phyloP scores from a whole-genome alignment of 2,888 invertebrate genomes.

The Vesta saturnalis region DNA sequence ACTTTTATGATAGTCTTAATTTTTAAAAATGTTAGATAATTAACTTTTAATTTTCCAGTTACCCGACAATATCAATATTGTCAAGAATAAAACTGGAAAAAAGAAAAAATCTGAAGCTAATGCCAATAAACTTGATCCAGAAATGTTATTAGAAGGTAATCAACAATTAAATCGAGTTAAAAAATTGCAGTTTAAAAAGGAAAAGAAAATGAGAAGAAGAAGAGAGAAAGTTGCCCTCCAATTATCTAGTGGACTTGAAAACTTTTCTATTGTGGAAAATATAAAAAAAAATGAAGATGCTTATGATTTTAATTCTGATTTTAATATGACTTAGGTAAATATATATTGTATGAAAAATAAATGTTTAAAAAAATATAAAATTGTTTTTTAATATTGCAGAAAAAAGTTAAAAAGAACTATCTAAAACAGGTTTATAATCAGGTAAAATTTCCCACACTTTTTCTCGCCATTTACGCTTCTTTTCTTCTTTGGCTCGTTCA shows the following conservation, averaged over 20 bases:
- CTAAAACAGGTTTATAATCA: constrained; percentile 69
- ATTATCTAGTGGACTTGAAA: constrained; percentile 73
- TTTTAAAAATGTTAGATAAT: not conserved
- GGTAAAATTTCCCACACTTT: constrained; percentile 78
- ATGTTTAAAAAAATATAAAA: not conserved
- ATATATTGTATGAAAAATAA: not conserved
- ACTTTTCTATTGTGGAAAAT: constrained; percentile 61
- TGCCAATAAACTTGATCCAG: constrained; percentile 69
- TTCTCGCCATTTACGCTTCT: constrained; percentile 75
- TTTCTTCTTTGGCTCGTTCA: constrained; percentile 73
- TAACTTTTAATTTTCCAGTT: constrained; percentile 47
- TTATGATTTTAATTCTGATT: constrained; percentile 73
- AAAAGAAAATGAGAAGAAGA: constrained; percentile 68
- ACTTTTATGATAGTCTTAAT: not conserved
- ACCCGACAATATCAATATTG: constrained; percentile 51
- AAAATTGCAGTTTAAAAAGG: constrained; percentile 74
- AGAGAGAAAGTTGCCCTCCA: constrained; percentile 72
- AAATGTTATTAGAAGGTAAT: constrained; percentile 77
- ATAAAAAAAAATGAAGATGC: constrained; percentile 62
- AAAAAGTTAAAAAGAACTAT: constrained; percentile 25
- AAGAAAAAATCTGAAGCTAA: constrained; percentile 46
- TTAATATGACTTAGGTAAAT: constrained; percentile 52
- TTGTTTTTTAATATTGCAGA: not conserved
- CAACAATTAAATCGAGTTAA: constrained; percentile 68
- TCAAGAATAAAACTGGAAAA: constrained; percentile 39